phyloP scores from a whole-genome alignment of 2,113 vertebrate genomes.

The Charina bottae region DNA sequence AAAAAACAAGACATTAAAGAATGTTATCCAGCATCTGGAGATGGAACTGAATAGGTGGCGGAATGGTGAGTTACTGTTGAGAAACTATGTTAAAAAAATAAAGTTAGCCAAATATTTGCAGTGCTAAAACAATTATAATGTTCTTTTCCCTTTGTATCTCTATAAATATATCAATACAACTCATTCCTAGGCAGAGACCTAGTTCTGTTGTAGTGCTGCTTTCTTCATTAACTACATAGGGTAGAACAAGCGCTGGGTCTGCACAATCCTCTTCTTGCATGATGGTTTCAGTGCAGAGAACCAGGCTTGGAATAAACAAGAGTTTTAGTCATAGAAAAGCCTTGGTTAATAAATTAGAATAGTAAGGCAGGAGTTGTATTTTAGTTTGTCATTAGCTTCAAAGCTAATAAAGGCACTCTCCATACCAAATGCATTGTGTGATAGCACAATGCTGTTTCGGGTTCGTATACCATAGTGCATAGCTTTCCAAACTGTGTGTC shows the following conservation, averaged over 20 bases:
- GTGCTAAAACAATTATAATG: not conserved
- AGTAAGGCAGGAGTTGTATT: not conserved
- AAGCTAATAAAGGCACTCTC: not conserved
- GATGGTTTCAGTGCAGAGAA: not conserved
- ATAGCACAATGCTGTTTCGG: not conserved
- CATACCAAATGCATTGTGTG: not conserved
- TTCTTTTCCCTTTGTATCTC: not conserved
- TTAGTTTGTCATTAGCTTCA: not conserved
- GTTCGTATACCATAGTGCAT: not conserved
- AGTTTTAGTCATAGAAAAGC: not conserved
- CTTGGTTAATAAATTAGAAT: not conserved
- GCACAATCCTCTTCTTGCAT: not conserved
- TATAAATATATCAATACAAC: not conserved
- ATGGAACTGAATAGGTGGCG: slow-evolving; percentile 89
- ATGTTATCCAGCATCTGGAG: slow-evolving; percentile 86
- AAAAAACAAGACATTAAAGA: slow-evolving; percentile 88
- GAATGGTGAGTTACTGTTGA: slow-evolving; percentile 76
- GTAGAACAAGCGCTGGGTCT: not conserved
- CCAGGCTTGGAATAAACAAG: not conserved
- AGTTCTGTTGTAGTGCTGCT: not conserved
- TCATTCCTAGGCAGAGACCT: not conserved
- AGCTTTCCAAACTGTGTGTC: too few relatives aligned
- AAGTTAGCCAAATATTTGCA: not conserved
- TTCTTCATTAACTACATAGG: not conserved
- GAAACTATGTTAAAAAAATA: not conserved